Evolutionary conservation across 2,113 vertebrate genomes (phyloP), one percentile per base, ranked within the genome.

Genomic region (Scomber japonicus): DNA sequence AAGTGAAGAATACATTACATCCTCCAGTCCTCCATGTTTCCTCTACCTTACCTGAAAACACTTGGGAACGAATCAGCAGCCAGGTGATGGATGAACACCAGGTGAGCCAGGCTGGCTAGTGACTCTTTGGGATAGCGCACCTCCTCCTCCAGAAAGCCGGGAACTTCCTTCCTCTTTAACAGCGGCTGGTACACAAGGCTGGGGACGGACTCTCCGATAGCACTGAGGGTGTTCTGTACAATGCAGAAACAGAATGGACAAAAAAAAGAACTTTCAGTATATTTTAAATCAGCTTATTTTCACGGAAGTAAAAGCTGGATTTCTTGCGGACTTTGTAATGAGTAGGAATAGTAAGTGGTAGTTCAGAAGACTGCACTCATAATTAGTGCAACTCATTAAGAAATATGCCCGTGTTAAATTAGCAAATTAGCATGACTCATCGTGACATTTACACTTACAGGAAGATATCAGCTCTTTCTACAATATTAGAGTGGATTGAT

Each of bases 31-130:
- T n/a, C 19, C 0, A 3, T 5, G 1, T 10, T 12, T 50, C n/a
- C 30, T 30, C 10, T 11, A 7, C 7, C 67, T 81, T 89, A 99
- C 98, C 96, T 97, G 88, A 96, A 97, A 51, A 99, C 96, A 73
- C 95, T 7, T n/a, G 98, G 98, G 82, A 98, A 96, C 7, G 83
- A 82, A 51, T 97, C 94, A 0, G 95, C 92, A 50, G 94, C 94
- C 79, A 99, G 95, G 78, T 96, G 96, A 71, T 98, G 96, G 75
- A 98, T 97, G 81, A 98, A 98, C 49, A 99, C 70, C 48, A 99
- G 92, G 74, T 99, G 97, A 1, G 97, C 92, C 76, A 99, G 86
- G 81, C 96, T 96, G 7, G 97, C 98, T 81, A 97, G 68, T 60
- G 97, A 95, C 69, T 97, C 96, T 16, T 93, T 95, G 0, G 95